Percentiles rank a stretch among this genome's conserved stretches.
phyloP scores from a whole-genome alignment of 35 echinoderm and acorn worm genomes.

The Hemicentrotus pulcherrimus region DNA sequence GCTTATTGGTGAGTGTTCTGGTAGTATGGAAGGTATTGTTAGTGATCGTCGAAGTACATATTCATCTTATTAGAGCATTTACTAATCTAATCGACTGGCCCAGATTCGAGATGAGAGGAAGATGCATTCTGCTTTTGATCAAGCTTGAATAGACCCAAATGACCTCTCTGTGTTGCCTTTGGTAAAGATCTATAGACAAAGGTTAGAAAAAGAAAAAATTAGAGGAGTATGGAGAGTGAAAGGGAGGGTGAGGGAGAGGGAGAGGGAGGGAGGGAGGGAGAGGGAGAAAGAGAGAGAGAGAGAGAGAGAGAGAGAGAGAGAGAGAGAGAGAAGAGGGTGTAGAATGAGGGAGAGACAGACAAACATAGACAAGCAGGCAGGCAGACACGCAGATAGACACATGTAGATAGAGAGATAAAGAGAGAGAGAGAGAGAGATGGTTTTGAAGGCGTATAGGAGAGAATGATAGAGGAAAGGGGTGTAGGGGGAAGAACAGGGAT shows the following conservation, averaged over 20 bases:
- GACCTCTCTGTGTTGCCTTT: neutral
- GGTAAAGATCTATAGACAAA: neutral
- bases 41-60: neutral
- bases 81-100: constrained; percentile 1
- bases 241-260: neutral
- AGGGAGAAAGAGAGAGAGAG: neutral
- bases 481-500: neutral
- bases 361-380: no score
- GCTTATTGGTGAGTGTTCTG: neutral
- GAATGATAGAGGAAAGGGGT: neutral
- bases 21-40: neutral
- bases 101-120: neutral
- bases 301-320: neutral
- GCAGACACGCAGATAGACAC: no score
- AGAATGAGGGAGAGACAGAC: neutral
- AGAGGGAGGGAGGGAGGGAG: neutral
- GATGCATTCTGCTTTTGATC: neutral
- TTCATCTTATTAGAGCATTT: neutral
- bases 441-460: neutral
- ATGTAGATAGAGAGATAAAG: neutral
- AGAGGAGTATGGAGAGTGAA: neutral
- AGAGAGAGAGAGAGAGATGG: neutral
- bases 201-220: neutral
- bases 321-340: neutral
- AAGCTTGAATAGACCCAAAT: neutral